Conservation (phyloP, 2,113 vertebrate species). For the Sander lucioperca region DNA sequence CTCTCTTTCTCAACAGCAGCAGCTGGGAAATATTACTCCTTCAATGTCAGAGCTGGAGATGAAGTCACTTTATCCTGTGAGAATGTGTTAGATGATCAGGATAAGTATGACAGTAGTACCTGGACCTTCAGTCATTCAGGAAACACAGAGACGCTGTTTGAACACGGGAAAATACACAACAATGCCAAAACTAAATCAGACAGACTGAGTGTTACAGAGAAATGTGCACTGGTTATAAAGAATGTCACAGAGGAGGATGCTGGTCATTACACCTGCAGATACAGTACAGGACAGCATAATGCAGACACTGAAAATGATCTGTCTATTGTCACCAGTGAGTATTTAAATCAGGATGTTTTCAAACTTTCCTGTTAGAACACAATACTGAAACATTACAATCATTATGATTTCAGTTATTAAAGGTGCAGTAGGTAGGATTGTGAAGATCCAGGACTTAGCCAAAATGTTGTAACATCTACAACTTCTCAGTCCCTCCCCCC, state of each 20-base stretch:
- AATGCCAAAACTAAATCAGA: neutral
- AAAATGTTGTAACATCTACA: too few species aligned
- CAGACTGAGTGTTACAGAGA: conserved; percentile 26
- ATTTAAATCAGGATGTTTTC: neutral
- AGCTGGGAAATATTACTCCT: too few species aligned
- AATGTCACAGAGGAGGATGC: neutral
- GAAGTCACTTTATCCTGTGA: neutral
- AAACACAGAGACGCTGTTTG: neutral
- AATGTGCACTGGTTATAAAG: conserved; percentile 43
- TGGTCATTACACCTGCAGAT: neutral
- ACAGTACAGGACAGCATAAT: neutral
- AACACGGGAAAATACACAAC: neutral
- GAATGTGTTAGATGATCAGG: neutral
- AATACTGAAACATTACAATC: neutral
- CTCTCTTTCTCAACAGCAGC: too few species aligned
- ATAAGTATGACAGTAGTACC: neutral
- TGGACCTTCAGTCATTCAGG: fast-evolving
- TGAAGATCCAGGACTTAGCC: too few species aligned
- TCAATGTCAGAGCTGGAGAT: neutral
- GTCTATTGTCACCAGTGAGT: conserved; percentile 24
- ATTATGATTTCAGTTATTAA: neutral
- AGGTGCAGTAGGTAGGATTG: too few species aligned
- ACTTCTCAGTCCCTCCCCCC: too few species aligned
- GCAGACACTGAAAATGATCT: neutral
- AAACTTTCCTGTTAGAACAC: neutral